Conservation (phyloP, 1,140 invertebrate species). For the Pteromalus puparum region DNA sequence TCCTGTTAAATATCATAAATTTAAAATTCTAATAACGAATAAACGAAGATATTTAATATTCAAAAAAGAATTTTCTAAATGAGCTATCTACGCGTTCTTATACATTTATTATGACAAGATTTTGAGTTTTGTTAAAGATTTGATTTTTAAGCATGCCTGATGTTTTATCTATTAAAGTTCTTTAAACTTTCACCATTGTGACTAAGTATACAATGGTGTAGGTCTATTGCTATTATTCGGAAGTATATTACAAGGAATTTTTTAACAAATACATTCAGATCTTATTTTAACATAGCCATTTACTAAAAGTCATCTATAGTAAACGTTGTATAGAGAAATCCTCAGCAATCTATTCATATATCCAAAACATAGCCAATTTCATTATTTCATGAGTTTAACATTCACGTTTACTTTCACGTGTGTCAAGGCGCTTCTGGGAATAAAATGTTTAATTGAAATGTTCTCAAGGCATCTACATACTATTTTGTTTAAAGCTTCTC, state of each 20-base stretch:
- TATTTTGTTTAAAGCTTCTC: slow-evolving; percentile 34
- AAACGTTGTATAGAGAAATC: neutral
- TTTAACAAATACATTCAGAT: neutral
- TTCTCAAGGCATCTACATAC: slow-evolving; percentile 6
- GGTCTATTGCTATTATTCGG: neutral
- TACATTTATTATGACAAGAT: neutral
- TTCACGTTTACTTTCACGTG: neutral
- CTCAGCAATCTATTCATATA: neutral
- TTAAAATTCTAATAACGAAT: neutral
- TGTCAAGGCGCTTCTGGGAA: neutral
- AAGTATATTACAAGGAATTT: slow-evolving; percentile 28
- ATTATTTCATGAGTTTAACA: neutral
- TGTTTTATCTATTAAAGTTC: neutral
- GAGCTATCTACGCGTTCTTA: slow-evolving; percentile 11
- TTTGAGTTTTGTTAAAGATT: slow-evolving; percentile 16
- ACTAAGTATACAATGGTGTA: neutral
- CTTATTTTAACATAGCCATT: neutral
- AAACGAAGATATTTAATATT: neutral
- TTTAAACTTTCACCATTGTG: neutral
- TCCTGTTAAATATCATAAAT: too few relatives aligned
- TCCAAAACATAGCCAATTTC: neutral
- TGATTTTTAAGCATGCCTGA: slow-evolving; percentile 8
- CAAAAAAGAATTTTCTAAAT: neutral
- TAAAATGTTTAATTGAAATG: neutral
- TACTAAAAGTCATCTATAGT: neutral